Base-by-base conservation (phyloP, 2,113 vertebrate species). In the Urocynchramus pylzowi region DNA sequence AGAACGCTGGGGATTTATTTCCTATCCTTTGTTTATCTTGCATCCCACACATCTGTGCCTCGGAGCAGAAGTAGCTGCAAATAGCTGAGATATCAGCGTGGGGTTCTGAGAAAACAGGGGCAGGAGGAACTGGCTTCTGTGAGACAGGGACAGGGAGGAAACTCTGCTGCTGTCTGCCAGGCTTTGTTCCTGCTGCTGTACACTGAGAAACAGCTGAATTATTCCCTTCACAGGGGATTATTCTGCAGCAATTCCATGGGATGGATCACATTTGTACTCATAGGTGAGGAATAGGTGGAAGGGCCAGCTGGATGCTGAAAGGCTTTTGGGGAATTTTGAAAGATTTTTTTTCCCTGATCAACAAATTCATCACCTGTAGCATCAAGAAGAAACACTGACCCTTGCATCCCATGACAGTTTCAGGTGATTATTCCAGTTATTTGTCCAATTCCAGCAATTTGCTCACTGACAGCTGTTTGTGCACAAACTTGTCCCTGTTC, bases 41-140 rank as follows among this genome's bases (percentile, higher is more conserved):
- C 27, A 6, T n/a, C 52, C 57, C 84, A 84, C 64, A 44, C 73
- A 52, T 91, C 87, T 75, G 80, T 13, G 84, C 49, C 65, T 68
- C 16, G 60, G 53, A 89, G 93, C 86, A 96, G 91, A 91, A 96
- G 84, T 79, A 45, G 54, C 89, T 93, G 84, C 65, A 87, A 94
- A 95, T 52, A 95, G 61, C 65, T n/a, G 53, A 23, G 80, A 24
- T 19, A 84, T n/a, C 56, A 41, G 7, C 12, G 30, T 0, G 13
- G 17, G 6, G 15, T 91, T 95, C 87, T 93, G 65, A 73, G 89
- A 37, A 94, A 95, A 61, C 23, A 16, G 57, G 5, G 6, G 20
- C 76, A 59, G 33, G 84, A 93, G 94, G 96, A 97, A 96, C 89
- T 82, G 60, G 14, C 11, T 86, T 17, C 39, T 47, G 76, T 44